A percentile compares a stretch with the other conserved stretches of the same genome.
Conservation (phyloP, 2,113 vertebrate genomes). For the Microtus ochrogaster region DNA sequence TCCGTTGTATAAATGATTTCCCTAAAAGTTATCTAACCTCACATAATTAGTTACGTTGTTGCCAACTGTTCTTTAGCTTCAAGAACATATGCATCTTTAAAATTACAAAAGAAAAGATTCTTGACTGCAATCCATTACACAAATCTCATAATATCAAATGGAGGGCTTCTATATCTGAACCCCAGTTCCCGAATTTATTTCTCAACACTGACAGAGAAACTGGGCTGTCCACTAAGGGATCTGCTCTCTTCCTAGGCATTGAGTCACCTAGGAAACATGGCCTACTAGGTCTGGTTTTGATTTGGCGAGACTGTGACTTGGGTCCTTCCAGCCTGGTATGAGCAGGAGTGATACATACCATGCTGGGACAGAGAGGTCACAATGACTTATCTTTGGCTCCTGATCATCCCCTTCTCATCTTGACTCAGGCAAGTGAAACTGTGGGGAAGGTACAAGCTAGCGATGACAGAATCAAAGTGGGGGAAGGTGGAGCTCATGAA, state of each 20-base stretch:
- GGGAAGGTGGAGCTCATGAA: not conserved
- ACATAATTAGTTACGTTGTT: too few relatives aligned
- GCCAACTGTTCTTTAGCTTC: not conserved
- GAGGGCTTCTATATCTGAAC: not conserved
- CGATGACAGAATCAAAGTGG: rapidly evolving
- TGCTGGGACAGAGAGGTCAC: too few relatives aligned
- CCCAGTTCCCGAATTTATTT: not conserved
- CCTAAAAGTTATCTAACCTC: too few relatives aligned
- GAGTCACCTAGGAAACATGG: too few relatives aligned
- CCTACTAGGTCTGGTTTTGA: not conserved
- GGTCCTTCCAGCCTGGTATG: not conserved
- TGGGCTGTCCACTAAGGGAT: not conserved
- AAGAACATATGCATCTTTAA: not conserved
- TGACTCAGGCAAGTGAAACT: too few relatives aligned
- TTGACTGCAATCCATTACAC: not conserved
- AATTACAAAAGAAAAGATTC: not conserved
- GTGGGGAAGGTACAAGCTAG: not conserved
- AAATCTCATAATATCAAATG: not conserved
- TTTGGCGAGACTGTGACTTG: too few relatives aligned
- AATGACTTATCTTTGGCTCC: too few relatives aligned
- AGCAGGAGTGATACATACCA: not conserved
- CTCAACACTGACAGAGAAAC: not conserved
- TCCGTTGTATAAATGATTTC: not conserved
- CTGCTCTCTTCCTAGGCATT: too few relatives aligned
- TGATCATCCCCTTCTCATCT: rapidly evolving